phyloP scores from a whole-genome alignment of 2,113 vertebrate species.

The Calidris pugnax region DNA sequence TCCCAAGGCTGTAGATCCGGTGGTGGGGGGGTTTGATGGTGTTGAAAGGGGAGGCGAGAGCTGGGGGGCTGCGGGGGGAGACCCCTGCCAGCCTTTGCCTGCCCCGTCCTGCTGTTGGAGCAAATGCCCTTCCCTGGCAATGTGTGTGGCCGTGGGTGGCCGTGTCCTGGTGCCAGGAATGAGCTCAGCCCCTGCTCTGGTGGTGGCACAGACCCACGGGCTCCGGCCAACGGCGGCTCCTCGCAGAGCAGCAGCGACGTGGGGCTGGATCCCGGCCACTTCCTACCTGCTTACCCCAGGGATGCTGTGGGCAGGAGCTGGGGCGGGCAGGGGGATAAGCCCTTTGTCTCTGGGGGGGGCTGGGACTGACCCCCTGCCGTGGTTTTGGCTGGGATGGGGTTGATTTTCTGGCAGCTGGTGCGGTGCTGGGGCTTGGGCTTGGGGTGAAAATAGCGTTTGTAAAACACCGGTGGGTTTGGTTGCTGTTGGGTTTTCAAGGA shows the following conservation, averaged over 20 bases:
- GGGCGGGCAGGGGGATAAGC: not conserved
- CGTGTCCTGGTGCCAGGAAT: not conserved
- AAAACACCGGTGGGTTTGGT: not conserved
- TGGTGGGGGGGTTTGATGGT: not conserved
- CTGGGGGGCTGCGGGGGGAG: not conserved
- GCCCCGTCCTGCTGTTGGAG: not conserved
- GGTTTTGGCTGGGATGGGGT: not conserved
- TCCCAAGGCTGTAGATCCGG: fast-evolving
- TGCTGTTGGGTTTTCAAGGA: not conserved
- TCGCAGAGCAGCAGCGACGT: not conserved
- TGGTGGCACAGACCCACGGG: not conserved
- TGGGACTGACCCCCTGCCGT: not conserved
- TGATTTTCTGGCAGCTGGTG: not conserved
- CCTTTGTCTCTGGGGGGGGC: not conserved
- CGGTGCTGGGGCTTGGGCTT: not conserved
- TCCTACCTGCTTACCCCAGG: fast-evolving
- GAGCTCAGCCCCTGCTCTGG: not conserved
- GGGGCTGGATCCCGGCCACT: fast-evolving
- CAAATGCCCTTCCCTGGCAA: not conserved
- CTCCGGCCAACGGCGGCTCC: not conserved
- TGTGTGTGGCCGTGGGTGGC: not conserved
- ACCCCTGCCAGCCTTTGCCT: not conserved
- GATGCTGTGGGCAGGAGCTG: not conserved
- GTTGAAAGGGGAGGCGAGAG: not conserved
- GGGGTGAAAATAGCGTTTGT: not conserved